Evolutionary conservation across 2,113 vertebrate genomes (phyloP), one percentile per base, ranked within the genome.

Genomic region (Hydrochoerus hydrochaeris): DNA sequence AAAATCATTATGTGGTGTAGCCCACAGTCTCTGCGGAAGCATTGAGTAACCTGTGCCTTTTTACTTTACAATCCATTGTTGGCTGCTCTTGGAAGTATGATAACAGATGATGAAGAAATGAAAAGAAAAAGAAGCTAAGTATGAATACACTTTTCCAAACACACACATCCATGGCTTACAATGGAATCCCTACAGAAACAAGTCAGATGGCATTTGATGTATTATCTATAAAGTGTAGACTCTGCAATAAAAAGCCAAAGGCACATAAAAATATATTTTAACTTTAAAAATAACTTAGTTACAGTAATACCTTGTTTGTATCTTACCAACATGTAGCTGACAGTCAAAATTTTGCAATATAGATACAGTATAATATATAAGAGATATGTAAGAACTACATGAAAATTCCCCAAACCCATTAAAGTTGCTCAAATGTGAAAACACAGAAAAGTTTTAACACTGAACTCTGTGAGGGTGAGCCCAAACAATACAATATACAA

Each of bases 281-380:
- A 98, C 98, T 98, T 98, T 98, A 97, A 98, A 98, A 99, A 99
- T 99, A 99, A 99, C 98, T 99, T 99, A 99, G 97, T 96, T 97
- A 98, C 98, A 97, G 94, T 98, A 98, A 96, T 97, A 98, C 97
- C 98, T 98, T 96, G 97, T 97, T 97, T 96, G 97, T 98, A 93
- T 98, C 95, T 98, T 98, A 98, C 98, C 96, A 98, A 97, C 97
- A 97, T 95, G 94, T 94, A 93, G 95, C 95, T 62, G 96, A 98
- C 87, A 83, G 95, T 97, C 98, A 98, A 95, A 95, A 90, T 94
- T 98, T 95, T 82, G 96, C 97, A 85, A 97, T 96, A 98, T 94
- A 98, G 94, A 84, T 85, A 96, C 93, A 97, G 80, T 81, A 95
- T 97, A 96, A 71, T 86, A 94, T 97, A 96, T 96, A 94, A 93